These are phyloP conservation scores for Centrocercus urophasianus DNA, from an alignment of 2,113 vertebrate species.

Conservation along the genomic window DNA sequence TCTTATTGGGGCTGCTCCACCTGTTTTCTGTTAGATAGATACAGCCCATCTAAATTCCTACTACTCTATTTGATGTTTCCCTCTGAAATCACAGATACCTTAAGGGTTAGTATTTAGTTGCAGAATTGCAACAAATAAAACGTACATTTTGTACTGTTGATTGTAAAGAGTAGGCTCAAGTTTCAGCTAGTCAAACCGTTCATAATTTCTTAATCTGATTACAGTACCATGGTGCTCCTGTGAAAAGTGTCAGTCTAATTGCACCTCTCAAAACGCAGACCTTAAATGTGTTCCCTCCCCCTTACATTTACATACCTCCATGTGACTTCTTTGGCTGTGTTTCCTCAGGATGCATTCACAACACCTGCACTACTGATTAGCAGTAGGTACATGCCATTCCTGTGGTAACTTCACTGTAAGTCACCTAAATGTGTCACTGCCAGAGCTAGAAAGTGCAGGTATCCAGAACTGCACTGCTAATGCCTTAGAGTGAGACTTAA, in stretches of 20 bases:
- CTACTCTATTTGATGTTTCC: background rate
- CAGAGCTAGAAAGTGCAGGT: accelerated
- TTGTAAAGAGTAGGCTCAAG: background rate
- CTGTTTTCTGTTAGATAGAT: background rate
- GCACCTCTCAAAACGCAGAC: background rate
- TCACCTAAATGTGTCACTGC: background rate
- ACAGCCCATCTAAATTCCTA: background rate
- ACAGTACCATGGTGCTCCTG: background rate
- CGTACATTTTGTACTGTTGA: background rate
- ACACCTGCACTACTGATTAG: background rate
- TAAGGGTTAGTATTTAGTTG: background rate
- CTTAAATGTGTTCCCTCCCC: background rate
- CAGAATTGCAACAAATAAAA: background rate
- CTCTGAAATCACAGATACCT: background rate
- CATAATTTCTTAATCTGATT: background rate
- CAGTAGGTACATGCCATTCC: background rate
- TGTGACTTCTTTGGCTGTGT: background rate
- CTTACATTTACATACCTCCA: background rate
- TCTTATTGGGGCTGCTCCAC: background rate
- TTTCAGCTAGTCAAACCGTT: background rate
- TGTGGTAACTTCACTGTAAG: background rate
- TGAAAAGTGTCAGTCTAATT: background rate
- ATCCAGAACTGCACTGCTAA: background rate
- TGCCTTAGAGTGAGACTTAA: background rate
- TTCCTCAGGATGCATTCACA: background rate